These are phyloP conservation scores for Eptesicus fuscus DNA, from an alignment of 2,113 vertebrate species.

Conservation along the genomic window DNA sequence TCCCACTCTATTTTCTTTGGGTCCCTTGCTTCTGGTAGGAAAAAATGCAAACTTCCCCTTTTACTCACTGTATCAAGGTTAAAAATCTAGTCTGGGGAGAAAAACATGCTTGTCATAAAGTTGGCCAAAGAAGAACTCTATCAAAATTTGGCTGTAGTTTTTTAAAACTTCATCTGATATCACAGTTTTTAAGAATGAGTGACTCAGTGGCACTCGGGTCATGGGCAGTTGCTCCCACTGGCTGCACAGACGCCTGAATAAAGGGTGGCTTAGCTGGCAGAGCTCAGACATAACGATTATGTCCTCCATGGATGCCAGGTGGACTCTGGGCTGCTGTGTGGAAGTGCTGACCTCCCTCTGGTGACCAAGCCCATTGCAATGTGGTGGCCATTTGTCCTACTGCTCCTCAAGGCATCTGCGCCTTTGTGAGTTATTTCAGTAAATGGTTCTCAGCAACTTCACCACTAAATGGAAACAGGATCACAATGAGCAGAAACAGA, in stretches of 20 bases:
- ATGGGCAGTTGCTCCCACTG: background rate
- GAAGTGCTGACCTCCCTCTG: background rate
- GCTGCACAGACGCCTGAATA: background rate
- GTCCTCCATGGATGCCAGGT: accelerated
- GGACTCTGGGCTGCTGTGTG: background rate
- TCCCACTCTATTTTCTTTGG: background rate
- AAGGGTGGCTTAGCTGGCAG: background rate
- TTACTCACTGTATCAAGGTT: background rate
- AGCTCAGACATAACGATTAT: accelerated
- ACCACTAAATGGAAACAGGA: background rate
- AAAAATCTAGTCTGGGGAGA: background rate
- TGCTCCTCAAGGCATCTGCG: no score
- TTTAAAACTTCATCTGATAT: background rate
- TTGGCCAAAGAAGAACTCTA: background rate
- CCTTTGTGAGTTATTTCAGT: background rate
- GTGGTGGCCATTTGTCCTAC: accelerated
- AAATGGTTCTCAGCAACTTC: background rate
- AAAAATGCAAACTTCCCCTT: background rate
- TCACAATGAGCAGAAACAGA: background rate
- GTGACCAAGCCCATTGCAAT: background rate
- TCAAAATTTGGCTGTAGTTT: background rate
- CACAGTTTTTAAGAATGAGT: background rate
- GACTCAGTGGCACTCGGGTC: background rate
- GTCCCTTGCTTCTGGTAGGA: background rate
- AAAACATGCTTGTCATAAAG: background rate